Base-by-base conservation (phyloP, 2,888 invertebrate genomes). In the Drosophila conformis region DNA sequence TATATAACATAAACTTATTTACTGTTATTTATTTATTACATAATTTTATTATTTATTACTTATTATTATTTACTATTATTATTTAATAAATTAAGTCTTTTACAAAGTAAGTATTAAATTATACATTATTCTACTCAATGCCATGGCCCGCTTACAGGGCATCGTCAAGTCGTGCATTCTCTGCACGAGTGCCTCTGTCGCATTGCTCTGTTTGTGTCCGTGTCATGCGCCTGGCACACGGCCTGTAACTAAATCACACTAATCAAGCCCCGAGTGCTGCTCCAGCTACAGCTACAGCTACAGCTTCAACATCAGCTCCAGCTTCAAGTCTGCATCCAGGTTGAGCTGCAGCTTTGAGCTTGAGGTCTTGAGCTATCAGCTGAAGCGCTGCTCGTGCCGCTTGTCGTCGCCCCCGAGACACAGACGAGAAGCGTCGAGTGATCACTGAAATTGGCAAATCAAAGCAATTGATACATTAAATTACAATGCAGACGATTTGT, bases 401-500 rank as follows among this genome's bases (percentile, higher is more conserved):
- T 69, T 82, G 80, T 82, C 85, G 79, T 67, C 73, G 81, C 81
- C 86, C 76, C 76, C 81, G 73, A 78, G 85, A 80, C 70, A 73
- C 60, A 66, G 63, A 57, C 53, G 83, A 69, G 69, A 72, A 60
- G 72, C 78, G 78, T 78, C 79, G 78, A 79, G 73, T 78, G 79
- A 78, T 78, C 87, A 83, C 73, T 76, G 78, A 89, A 87, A 87
- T 87, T 87, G 89, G 85, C 87, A 89, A 89, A 87, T 80, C 85
- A 87, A 89, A 87, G 87, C 87, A 87, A 87, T 87, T 89, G 87
- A 87, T 87, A 87, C 87, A 87, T 87, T 87, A 87, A 89, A 89
- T 89, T 87, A 87, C 87, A 87, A 87, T 89, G 87, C 89, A 87
- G 87, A 89, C 87, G 87, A 87, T 89, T 87, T 87, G 87, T 89